Base-by-base conservation (phyloP, 2,113 vertebrate genomes). In the Antechinus flavipes region DNA sequence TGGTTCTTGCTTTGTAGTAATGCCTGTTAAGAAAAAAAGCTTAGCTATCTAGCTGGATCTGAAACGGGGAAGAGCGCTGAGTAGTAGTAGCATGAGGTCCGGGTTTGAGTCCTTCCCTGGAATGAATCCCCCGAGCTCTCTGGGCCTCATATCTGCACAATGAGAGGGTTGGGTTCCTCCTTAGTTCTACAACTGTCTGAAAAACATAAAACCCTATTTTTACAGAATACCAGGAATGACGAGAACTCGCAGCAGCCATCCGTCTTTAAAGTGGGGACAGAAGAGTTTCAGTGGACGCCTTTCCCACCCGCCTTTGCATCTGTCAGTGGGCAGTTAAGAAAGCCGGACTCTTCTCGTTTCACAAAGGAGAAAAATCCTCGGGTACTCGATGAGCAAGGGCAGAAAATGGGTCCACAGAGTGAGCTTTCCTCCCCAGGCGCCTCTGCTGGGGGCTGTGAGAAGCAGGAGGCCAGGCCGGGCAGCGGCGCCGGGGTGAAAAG, bases 211-310 rank as follows among this genome's bases (percentile, higher is more conserved):
- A 50, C 4, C 89, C 11, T 96, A 26, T n/a, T 91, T 24, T 96
- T 92, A 1, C 2, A 98, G 98, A 92, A 91, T 26, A 54, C 92
- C 1, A 42, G 23, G 93, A n/a, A 97, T 93, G 68, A 53, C 93
- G 68, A 53, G 95, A 94, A 49, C 8, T 94, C 25, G 52, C 95
- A 25, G 30, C 42, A 92, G 0, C 94, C 91, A 24, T 98, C 98
- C 93, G 76, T 96, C 27, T 98, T 98, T 68, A 96, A 94, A 50
- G 2, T 95, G 0, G 97, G 98, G 94, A 92, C 0, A 0, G 95
- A 95, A 93, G 96, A 92, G 3, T 98, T 98, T n/a, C 56, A 94
- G 3, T 98, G 98, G 98, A 46, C 91, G 2, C 49, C 97, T 0
- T 92, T 98, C 49, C 98, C 98, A 30, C 24, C 89, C 90, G 46